Conservation (phyloP, 2,113 vertebrate genomes). For the Lampris megalopsis region DNA sequence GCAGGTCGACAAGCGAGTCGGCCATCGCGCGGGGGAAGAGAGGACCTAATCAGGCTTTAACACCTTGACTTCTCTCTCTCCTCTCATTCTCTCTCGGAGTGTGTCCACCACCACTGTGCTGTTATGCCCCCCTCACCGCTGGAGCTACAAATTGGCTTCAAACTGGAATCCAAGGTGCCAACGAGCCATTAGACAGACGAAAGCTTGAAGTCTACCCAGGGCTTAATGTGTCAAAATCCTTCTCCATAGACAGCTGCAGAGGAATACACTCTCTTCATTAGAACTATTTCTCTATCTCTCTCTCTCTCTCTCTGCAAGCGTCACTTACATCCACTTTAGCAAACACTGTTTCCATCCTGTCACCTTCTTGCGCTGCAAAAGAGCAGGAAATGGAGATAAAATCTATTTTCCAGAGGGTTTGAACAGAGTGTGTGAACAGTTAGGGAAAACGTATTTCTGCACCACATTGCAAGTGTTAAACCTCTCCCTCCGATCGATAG, state of each 20-base stretch:
- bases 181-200: constrained; percentile 80
- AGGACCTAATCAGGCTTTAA: constrained; percentile 82
- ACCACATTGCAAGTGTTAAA: no score
- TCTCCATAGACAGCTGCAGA: constrained; percentile 23
- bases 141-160: constrained; percentile 82
- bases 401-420: no score
- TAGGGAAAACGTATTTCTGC: no score
- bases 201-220: constrained; percentile 67
- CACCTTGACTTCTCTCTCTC: constrained; percentile 72
- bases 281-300: constrained; percentile 6
- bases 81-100: constrained; percentile 50
- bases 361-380: no score
- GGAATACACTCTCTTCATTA: constrained; percentile 71
- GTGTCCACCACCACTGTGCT: constrained; percentile 53
- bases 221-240: constrained; percentile 72
- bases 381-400: no score
- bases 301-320: no score
- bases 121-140: constrained; percentile 60
- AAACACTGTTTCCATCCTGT: neutral
- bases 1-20: constrained; percentile 65
- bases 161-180: constrained; percentile 81
- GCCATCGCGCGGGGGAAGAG: constrained; percentile 60
- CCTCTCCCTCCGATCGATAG: no score
- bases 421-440: no score
- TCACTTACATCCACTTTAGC: no score